Conservation (phyloP, 2,113 vertebrate genomes). For the Excalfactoria chinensis region DNA sequence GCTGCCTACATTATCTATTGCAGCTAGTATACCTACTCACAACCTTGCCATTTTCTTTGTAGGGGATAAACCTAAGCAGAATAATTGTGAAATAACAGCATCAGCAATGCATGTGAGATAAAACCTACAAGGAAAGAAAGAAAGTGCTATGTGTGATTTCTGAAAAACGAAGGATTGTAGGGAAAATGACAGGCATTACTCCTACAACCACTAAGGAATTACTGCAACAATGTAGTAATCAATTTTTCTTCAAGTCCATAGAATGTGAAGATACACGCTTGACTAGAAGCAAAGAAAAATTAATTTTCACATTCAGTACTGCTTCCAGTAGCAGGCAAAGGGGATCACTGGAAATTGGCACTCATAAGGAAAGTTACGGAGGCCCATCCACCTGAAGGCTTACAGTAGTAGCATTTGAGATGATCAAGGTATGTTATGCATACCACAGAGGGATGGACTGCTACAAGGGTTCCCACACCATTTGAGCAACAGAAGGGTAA, state of each 20-base stretch:
- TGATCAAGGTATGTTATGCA: rapidly evolving
- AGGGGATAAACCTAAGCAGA: not conserved
- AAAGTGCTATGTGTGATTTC: not conserved
- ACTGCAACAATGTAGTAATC: not conserved
- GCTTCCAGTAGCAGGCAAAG: not conserved
- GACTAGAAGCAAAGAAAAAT: not conserved
- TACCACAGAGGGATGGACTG: rapidly evolving
- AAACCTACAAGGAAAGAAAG: not conserved
- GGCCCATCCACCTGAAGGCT: rapidly evolving
- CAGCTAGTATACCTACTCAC: not conserved
- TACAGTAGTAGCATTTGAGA: not conserved
- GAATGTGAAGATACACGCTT: not conserved
- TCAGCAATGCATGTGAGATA: not conserved
- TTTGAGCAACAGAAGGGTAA: not conserved
- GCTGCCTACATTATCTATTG: not conserved
- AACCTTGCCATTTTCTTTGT: not conserved
- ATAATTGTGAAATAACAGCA: not conserved
- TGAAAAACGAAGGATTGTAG: not conserved
- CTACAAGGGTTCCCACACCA: not conserved
- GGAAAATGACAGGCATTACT: not conserved
- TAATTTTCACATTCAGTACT: not conserved
- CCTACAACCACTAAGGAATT: not conserved
- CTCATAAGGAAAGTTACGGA: not conserved
- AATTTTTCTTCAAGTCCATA: not conserved
- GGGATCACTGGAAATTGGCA: not conserved